Evolutionary conservation across 2,797 vertebrate species (phyloP).

Genomic region (Dendrocincla tyrannina): DNA sequence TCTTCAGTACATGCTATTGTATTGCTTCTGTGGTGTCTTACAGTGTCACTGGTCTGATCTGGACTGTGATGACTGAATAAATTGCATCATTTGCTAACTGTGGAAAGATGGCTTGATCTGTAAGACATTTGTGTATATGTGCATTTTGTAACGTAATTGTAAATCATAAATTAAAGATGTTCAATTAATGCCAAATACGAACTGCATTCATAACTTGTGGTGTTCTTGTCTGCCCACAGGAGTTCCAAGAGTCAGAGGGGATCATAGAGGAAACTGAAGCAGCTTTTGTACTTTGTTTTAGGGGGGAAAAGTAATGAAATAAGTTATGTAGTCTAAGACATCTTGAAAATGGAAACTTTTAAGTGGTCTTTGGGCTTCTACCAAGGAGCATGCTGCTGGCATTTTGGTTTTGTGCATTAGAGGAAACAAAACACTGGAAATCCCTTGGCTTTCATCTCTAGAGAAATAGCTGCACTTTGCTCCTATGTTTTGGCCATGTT

Average conservation of each 20-base stretch:
- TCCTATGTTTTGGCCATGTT: background rate
- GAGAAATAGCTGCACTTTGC: background rate
- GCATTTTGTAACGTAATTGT: background rate
- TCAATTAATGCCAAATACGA: background rate
- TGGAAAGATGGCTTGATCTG: slow-evolving; percentile 20
- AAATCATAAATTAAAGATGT: background rate
- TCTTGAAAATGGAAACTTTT: slow-evolving; percentile 4
- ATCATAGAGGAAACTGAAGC: background rate
- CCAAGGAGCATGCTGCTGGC: background rate
- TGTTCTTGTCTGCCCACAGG: background rate
- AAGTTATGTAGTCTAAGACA: background rate
- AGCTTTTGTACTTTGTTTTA: background rate
- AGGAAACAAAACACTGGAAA: slow-evolving; percentile 1
- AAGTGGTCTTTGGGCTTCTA: slow-evolving; percentile 14
- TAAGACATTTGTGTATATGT: background rate
- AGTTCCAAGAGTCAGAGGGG: background rate
- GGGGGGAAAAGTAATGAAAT: background rate
- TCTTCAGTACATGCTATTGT: slow-evolving; percentile 30
- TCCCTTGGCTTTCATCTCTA: background rate
- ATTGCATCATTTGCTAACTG: slow-evolving; percentile 38
- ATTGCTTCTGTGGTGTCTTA: slow-evolving; percentile 17
- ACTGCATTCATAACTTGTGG: background rate
- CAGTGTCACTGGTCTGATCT: slow-evolving; percentile 40
- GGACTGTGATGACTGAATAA: slow-evolving; percentile 47
- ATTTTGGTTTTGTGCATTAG: slow-evolving; percentile 12